Percentiles rank a stretch among this genome's conserved stretches.
Conservation (phyloP, 2,113 vertebrate species). For the Eira barbara region DNA sequence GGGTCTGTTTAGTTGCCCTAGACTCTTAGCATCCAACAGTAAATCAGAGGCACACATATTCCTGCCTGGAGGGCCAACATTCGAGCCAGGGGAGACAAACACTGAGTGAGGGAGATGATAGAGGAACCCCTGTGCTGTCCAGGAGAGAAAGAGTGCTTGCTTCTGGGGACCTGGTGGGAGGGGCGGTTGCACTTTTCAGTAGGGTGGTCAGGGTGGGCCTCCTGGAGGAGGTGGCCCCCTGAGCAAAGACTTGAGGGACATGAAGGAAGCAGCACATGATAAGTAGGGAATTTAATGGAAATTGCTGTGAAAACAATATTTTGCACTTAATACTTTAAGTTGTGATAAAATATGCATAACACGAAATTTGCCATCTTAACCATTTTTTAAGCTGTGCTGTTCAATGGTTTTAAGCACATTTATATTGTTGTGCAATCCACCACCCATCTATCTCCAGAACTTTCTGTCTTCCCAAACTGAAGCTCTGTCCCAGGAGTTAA, state of each 20-base stretch:
- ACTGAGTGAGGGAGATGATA: background rate
- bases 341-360: background rate
- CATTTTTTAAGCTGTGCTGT: no score
- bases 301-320: no score
- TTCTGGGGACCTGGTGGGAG: background rate
- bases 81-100: background rate
- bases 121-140: accelerated
- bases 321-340: background rate
- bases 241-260: background rate
- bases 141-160: background rate
- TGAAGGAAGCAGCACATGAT: background rate
- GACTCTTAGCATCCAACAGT: background rate
- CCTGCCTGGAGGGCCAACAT: background rate
- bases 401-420: background rate
- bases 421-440: accelerated
- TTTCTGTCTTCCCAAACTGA: background rate
- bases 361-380: no score
- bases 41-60: background rate
- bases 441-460: background rate
- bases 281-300: background rate
- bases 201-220: background rate
- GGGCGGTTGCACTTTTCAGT: background rate
- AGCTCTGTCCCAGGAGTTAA: background rate
- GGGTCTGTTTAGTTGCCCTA: background rate
- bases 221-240: accelerated